phyloP scores from a whole-genome alignment of 2,113 vertebrate genomes.

The Cairina moschata region DNA sequence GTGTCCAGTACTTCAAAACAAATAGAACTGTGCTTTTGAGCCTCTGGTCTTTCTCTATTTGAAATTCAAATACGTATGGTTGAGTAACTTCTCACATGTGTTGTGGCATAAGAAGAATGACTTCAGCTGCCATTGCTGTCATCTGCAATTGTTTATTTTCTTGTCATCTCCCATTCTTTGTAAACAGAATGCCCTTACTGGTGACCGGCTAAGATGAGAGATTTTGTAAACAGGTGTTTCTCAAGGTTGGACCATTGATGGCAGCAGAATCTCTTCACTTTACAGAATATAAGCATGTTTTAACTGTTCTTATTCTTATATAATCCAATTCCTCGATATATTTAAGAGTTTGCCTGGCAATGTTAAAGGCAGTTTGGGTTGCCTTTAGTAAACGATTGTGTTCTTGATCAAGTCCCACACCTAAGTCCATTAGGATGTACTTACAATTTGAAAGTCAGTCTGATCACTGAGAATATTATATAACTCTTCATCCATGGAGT shows the following conservation, averaged over 20 bases:
- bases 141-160: background rate
- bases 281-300: background rate
- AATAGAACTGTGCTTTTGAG: background rate
- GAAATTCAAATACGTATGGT: background rate
- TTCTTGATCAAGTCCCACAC: background rate
- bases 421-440: background rate
- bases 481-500: background rate
- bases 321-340: background rate
- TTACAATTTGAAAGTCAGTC: background rate
- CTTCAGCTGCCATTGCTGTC: background rate
- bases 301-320: background rate
- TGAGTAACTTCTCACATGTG: slow-evolving; percentile 32
- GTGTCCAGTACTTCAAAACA: background rate
- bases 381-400: background rate
- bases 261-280: background rate
- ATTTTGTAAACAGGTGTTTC: background rate
- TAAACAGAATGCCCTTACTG: background rate
- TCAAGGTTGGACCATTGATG: background rate
- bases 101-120: background rate
- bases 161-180: background rate
- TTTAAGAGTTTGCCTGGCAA: background rate
- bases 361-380: background rate
- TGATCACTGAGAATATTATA: background rate
- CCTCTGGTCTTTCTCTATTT: background rate
- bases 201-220: background rate